Conservation (phyloP, 2,888 invertebrate genomes). For the Sphaerolaimus hirsutus region DNA sequence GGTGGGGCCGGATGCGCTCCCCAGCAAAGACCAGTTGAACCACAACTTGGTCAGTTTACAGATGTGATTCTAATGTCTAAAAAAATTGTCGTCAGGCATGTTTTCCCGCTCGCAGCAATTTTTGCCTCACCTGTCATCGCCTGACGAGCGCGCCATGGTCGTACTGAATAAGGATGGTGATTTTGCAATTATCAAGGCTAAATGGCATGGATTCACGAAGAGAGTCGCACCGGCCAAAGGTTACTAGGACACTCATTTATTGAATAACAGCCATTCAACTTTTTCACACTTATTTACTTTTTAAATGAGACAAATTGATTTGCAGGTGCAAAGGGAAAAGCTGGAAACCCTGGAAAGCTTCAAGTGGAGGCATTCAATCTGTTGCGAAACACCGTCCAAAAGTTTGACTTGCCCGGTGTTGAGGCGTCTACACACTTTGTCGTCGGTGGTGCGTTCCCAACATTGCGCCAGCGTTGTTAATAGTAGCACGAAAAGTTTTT, state of each 20-base stretch:
- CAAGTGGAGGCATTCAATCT: conserved; percentile 22
- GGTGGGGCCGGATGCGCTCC: conserved; percentile 30
- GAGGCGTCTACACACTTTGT: conserved; percentile 20
- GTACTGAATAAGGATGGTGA: conserved; percentile 31
- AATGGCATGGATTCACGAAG: conserved; percentile 28
- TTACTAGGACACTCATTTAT: conserved; percentile 2
- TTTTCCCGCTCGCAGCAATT: conserved; percentile 15
- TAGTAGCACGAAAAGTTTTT: too few species aligned
- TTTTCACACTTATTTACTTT: neutral
- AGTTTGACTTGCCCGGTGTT: conserved; percentile 20
- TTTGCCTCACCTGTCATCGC: conserved; percentile 26
- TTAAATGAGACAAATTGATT: neutral
- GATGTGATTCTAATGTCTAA: neutral
- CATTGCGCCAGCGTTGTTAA: too few species aligned
- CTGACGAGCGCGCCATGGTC: conserved; percentile 30
- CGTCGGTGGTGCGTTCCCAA: conserved; percentile 16
- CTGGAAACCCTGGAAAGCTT: conserved; percentile 18
- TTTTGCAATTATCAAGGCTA: conserved; percentile 30
- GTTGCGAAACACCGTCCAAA: conserved; percentile 23
- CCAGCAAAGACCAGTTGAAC: conserved; percentile 23
- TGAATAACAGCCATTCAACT: neutral
- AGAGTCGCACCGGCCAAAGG: conserved; percentile 22
- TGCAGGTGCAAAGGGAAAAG: conserved; percentile 8
- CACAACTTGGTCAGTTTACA: conserved; percentile 15
- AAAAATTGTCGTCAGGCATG: neutral